These are phyloP conservation scores for Stomatorhinus ivindoensis DNA, from an alignment of 2,113 vertebrate species.

Conservation along the genomic window DNA sequence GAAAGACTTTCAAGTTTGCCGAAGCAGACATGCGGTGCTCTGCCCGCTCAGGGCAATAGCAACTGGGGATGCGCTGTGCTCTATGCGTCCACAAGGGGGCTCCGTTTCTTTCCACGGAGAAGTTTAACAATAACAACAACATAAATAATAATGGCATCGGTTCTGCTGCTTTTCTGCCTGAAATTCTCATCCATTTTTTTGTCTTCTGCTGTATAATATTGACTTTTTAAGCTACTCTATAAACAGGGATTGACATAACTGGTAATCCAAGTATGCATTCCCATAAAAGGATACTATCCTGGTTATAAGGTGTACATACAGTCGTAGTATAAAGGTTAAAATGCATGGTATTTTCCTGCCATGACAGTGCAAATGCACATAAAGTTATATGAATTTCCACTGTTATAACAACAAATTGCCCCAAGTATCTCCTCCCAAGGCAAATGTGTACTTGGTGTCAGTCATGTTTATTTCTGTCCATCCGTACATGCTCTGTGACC, in stretches of 20 bases:
- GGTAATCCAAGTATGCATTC: neutral
- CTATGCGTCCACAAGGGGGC: neutral
- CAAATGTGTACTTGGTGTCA: neutral
- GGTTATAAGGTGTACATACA: neutral
- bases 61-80: neutral
- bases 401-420: neutral
- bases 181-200: neutral
- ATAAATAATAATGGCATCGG: neutral
- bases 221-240: neutral
- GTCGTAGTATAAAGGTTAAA: neutral
- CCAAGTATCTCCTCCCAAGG: neutral
- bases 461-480: neutral
- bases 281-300: neutral
- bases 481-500: neutral
- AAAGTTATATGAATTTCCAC: neutral
- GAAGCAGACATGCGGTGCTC: neutral
- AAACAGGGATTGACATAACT: neutral
- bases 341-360: neutral
- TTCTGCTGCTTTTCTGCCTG: neutral
- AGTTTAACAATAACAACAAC: neutral
- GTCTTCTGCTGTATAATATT: neutral
- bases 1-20: neutral
- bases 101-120: neutral
- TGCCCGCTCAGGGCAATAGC: neutral
- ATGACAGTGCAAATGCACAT: neutral